Evolutionary conservation across 2,888 invertebrate species (phyloP).

Genomic region (Nomada ruficornis): DNA sequence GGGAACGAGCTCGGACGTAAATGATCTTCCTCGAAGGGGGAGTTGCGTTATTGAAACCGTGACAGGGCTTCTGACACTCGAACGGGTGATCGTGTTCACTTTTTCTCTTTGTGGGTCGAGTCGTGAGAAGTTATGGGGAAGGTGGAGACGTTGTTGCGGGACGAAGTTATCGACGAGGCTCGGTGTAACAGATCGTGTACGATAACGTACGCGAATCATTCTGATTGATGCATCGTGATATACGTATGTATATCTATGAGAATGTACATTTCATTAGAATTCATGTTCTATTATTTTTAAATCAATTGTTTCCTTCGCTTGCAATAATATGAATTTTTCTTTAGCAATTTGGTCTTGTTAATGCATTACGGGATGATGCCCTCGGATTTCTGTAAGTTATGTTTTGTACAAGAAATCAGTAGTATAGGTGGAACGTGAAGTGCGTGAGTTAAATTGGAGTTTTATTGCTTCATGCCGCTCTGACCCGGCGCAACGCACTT

Average conservation of each 20-base stretch:
- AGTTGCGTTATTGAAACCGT: neutral
- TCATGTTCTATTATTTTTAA: too few relatives aligned
- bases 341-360: too few relatives aligned
- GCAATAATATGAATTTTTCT: too few relatives aligned
- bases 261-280: neutral
- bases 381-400: neutral
- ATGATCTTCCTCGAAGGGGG: neutral
- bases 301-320: too few relatives aligned
- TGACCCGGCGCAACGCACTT: conserved; percentile 9
- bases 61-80: neutral
- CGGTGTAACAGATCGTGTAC: neutral
- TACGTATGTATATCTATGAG: too few relatives aligned
- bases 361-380: neutral
- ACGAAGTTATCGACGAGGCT: neutral
- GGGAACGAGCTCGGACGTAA: neutral
- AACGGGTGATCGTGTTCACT: neutral
- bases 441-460: neutral
- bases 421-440: neutral
- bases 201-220: neutral
- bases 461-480: neutral
- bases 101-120: neutral
- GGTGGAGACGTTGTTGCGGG: neutral
- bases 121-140: too few relatives aligned
- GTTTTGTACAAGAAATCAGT: too few relatives aligned
- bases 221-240: neutral